Conservation (phyloP, 92 coral and sea anemone species). For the Phymanthus crucifer region DNA sequence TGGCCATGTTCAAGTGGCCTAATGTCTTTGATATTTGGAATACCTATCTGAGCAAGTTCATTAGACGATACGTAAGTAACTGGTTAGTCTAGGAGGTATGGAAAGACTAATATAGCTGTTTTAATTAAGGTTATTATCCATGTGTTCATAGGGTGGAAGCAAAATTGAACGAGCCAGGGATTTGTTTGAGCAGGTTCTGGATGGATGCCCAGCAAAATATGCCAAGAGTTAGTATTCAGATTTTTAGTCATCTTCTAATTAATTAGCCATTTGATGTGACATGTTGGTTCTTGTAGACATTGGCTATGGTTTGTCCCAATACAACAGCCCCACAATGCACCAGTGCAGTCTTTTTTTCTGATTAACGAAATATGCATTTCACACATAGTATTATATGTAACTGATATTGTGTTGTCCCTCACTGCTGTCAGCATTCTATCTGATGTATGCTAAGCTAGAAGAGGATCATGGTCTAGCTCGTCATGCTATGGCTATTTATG, state of each 20-base stretch:
- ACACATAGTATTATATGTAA: not conserved
- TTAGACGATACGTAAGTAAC: conserved; percentile 89
- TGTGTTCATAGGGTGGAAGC: conserved; percentile 75
- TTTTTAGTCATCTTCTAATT: not conserved
- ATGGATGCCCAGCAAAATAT: conserved; percentile 95
- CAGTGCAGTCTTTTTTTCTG: too few species aligned
- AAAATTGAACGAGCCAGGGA: conserved; percentile 94
- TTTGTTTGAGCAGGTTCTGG: conserved; percentile 95
- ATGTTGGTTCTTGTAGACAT: too few species aligned
- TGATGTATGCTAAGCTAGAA: conserved; percentile 98
- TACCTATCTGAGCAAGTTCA: conserved; percentile 93
- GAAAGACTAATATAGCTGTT: not conserved
- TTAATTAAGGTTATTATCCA: not conserved
- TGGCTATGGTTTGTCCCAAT: too few species aligned
- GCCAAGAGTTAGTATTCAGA: conserved; percentile 75
- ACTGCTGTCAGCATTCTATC: conserved; percentile 69
- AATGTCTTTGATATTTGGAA: conserved; percentile 98
- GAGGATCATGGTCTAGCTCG: conserved; percentile 99
- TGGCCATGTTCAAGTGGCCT: conserved; percentile 99
- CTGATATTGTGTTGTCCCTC: not conserved
- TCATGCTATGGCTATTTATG: conserved; percentile 97
- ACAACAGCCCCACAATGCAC: too few species aligned
- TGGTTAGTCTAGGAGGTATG: not conserved
- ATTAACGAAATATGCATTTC: too few species aligned
- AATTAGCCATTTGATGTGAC: too few species aligned